phyloP scores from a whole-genome alignment of 2,888 invertebrate species.

The Buathra laborator region DNA sequence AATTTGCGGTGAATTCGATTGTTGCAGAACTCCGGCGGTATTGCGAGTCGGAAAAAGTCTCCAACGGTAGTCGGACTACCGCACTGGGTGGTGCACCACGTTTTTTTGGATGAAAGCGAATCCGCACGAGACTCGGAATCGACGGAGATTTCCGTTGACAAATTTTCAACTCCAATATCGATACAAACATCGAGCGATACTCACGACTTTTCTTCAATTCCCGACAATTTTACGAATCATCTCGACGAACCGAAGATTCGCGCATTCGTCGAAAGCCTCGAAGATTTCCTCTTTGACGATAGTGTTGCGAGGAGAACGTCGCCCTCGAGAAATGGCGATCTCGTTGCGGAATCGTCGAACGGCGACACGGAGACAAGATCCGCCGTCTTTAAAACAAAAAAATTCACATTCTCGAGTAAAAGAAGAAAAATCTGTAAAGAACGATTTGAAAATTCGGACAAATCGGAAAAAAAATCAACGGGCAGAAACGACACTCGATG shows the following conservation, averaged over 20 bases:
- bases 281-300: slow-evolving; percentile 41
- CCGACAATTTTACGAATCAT: slow-evolving; percentile 21
- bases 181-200: neutral
- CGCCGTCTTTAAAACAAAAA: slow-evolving; percentile 39
- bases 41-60: neutral
- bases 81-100: slow-evolving; percentile 18
- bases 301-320: slow-evolving; percentile 12
- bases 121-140: slow-evolving; percentile 3
- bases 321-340: neutral
- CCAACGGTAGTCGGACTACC: neutral
- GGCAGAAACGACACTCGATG: neutral
- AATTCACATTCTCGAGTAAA: neutral
- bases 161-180: neutral
- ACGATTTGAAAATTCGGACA: neutral
- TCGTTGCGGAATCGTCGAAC: slow-evolving; percentile 26
- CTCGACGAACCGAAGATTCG: slow-evolving; percentile 22
- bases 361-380: slow-evolving; percentile 8
- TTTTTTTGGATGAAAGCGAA: slow-evolving; percentile 12
- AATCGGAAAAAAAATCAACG: neutral
- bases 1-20: neutral
- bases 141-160: neutral
- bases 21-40: neutral
- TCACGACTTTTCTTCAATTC: neutral
- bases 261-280: slow-evolving; percentile 36
- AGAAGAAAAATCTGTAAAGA: neutral